Percentiles rank a stretch among this genome's conserved stretches.
phyloP scores from a whole-genome alignment of 2,888 invertebrate species.

The Yponomeuta plumbellus region DNA sequence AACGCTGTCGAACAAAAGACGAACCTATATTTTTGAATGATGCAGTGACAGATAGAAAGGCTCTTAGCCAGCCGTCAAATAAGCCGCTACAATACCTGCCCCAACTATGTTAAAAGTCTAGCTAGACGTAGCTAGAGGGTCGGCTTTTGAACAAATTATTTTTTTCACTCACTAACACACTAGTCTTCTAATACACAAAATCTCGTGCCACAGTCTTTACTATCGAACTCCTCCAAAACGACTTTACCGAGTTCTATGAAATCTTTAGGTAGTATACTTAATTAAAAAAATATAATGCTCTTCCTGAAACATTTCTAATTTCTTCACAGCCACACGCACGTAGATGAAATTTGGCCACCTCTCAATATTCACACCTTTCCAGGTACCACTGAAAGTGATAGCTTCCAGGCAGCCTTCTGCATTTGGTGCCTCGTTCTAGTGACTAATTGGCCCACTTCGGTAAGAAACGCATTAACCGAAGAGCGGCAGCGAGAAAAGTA shows the following conservation, averaged over 20 bases:
- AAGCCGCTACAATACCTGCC: slow-evolving; percentile 6
- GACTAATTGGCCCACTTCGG: slow-evolving; percentile 64
- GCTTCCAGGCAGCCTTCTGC: not conserved
- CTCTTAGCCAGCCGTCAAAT: slow-evolving; percentile 8
- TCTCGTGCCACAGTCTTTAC: no score
- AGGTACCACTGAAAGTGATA: not conserved
- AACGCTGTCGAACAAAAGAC: slow-evolving; percentile 1
- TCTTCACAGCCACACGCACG: no score
- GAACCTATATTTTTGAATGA: slow-evolving; percentile 5
- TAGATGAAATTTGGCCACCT: no score
- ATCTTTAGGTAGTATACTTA: no score
- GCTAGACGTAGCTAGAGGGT: no score
- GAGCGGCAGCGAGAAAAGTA: slow-evolving; percentile 61
- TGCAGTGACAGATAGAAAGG: slow-evolving; percentile 13
- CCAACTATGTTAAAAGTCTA: not conserved
- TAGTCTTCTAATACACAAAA: no score
- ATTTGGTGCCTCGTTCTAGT: slow-evolving; percentile 30
- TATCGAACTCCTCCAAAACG: no score
- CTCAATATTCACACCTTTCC: not conserved
- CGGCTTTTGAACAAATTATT: no score
- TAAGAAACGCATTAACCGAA: slow-evolving; percentile 64
- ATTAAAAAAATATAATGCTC: no score
- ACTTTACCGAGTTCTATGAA: no score
- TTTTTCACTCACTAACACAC: no score
- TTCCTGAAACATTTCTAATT: no score